A percentile compares a stretch with the other conserved stretches of the same genome.
Evolutionary conservation across 2,888 invertebrate genomes (phyloP).

Genomic region (Quadroppia sp.): DNA sequence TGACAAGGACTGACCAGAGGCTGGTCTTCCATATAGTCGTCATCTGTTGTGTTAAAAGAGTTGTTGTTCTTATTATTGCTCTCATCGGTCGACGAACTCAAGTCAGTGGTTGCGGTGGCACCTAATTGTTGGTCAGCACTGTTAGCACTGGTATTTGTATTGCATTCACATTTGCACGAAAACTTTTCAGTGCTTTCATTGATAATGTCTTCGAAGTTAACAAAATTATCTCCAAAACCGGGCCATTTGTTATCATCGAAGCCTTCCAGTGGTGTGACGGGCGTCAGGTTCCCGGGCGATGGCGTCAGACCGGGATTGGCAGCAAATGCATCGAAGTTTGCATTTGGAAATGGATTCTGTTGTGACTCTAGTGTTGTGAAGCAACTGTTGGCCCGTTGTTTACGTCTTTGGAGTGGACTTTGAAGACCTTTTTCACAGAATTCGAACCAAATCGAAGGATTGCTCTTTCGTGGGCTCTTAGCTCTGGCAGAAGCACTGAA

Average conservation of each 20-base stretch:
- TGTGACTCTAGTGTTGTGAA: conserved; percentile 35
- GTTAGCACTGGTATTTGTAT: background rate
- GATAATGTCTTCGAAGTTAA: conserved; percentile 11
- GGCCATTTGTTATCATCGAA: conserved; percentile 33
- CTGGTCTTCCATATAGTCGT: conserved; percentile 41
- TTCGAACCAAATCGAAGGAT: conserved; percentile 52
- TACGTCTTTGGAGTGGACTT: conserved; percentile 52
- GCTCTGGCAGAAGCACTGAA: conserved; percentile 50
- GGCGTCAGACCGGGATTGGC: conserved; percentile 12
- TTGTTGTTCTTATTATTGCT: conserved; percentile 32
- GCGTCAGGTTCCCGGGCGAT: conserved; percentile 40
- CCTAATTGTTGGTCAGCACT: conserved; percentile 8
- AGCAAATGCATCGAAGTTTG: conserved; percentile 34
- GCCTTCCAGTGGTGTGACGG: conserved; percentile 42
- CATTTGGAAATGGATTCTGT: conserved; percentile 31
- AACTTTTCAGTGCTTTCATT: background rate
- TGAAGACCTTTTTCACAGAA: conserved; percentile 58
- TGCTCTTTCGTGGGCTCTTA: conserved; percentile 46
- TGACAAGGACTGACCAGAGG: conserved; percentile 42
- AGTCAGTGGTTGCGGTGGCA: background rate
- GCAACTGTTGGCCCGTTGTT: conserved; percentile 42
- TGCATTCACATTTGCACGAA: conserved; percentile 33
- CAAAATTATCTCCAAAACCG: conserved; percentile 41
- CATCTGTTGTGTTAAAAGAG: background rate
- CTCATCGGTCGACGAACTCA: background rate